Base-by-base conservation (phyloP, 2,888 invertebrate genomes). In the Cantharis rustica region DNA sequence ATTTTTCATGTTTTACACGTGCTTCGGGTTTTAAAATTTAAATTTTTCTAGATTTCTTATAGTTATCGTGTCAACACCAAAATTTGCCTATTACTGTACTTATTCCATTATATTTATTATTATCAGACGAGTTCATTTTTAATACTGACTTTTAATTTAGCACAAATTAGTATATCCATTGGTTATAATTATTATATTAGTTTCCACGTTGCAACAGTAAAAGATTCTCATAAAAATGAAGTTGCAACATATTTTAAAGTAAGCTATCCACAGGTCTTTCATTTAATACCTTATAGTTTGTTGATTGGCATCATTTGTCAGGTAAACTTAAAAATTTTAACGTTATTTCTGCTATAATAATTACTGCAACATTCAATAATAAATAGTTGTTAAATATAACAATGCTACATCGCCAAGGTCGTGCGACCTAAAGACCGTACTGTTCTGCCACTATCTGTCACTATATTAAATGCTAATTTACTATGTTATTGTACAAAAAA, bases 111-210 rank as follows among this genome's bases (percentile, higher is more conserved):
- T 23, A 9, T 9, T 23, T 23, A 27, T 27, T 27, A 27, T 27
- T 10, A 23, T 26, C 10, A 26, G 1, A n/a, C n/a, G n/a, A 47
- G 47, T 7, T n/a, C n/a, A 47, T 7, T 7, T 47, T 47, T 47
- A 13, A n/a, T n/a, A 47, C n/a, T 7, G 9, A n/a, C 7, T n/a
- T 66, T 66, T 66, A 20, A 75, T 82, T 79, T 76, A 79, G 80
- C 63, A 63, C 71, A 71, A 73, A 68, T 71, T 27, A 10, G 15
- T 3, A 71, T 73, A 1, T 75, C 62, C 13, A 10, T 71, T 16
- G 10, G 68, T 3, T 73, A 76, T 31, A 73, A 76, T 16, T 47
- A 47, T 47, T 47, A 47, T 7, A 47, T 47, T n/a, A 47, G n/a
- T 13, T 4, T 31, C 4, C 23, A 31, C n/a, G 9, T 20, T n/a